These are phyloP conservation scores for Seriola quinqueradiata DNA, from an alignment of 2,113 vertebrate species.

Conservation along the genomic window DNA sequence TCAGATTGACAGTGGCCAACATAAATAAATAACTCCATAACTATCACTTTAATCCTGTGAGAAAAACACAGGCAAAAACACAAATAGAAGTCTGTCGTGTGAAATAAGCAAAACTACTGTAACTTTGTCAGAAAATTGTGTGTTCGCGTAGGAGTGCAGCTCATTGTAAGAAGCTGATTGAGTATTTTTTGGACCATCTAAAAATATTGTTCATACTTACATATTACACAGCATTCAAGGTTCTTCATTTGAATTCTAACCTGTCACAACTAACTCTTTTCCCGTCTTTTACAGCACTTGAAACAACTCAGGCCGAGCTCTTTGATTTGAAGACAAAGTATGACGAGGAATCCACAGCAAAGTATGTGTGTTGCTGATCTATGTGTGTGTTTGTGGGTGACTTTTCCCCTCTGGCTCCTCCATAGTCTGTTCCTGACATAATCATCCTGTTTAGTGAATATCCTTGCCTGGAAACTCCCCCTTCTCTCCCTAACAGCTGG, in stretches of 20 bases:
- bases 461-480: constrained; percentile 71
- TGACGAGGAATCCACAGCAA: constrained; percentile 97
- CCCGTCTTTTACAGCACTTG: constrained; percentile 89
- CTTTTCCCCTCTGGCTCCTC: constrained; percentile 65
- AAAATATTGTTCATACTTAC: not conserved
- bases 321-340: constrained; percentile 99
- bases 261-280: constrained; percentile 8
- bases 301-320: constrained; percentile 97
- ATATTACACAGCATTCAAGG: not conserved
- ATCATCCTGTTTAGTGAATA: constrained; percentile 77
- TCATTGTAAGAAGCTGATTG: not conserved
- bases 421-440: constrained; percentile 70
- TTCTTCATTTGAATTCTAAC: constrained; percentile 1
- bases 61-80: not conserved
- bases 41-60: not conserved
- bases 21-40: constrained; percentile 11
- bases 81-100: not conserved
- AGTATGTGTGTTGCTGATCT: constrained; percentile 87
- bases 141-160: not conserved
- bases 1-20: constrained; percentile 17
- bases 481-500: constrained; percentile 73
- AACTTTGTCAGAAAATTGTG: not conserved
- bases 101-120: not conserved
- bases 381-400: constrained; percentile 55
- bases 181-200: not conserved